Evolutionary conservation across 2,797 vertebrate species (phyloP).

Genomic region (Tiaroga cobitis): DNA sequence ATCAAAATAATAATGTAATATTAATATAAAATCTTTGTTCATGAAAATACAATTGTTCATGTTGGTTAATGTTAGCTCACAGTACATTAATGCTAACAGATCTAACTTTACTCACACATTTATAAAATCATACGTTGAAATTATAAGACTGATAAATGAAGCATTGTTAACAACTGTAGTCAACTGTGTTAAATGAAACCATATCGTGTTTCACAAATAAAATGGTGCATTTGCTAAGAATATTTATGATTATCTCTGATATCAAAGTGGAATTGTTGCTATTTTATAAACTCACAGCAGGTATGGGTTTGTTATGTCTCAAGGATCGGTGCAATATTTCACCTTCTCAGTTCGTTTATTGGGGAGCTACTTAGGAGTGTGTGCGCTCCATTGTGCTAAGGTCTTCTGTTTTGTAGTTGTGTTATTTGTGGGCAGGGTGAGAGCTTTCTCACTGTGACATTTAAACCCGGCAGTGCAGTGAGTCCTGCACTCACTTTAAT

Average conservation of each 20-base stretch:
- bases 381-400: conserved; percentile 14
- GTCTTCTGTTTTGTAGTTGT: conserved; percentile 32
- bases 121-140: neutral
- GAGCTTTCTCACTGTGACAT: conserved; percentile 46
- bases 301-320: conserved; percentile 7
- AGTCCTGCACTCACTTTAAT: conserved; percentile 72
- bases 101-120: neutral
- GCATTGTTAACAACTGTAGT: neutral
- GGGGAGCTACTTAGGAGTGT: conserved; percentile 7
- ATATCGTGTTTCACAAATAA: neutral
- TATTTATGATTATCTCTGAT: neutral
- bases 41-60: neutral
- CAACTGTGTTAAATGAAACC: neutral
- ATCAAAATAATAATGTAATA: neutral
- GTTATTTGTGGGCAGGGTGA: conserved; percentile 41
- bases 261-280: neutral
- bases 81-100: neutral
- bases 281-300: neutral
- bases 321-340: conserved; percentile 24
- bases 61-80: neutral
- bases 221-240: neutral
- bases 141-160: neutral
- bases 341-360: neutral
- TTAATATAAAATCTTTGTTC: no score
- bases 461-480: conserved; percentile 55